Base-by-base conservation (phyloP, 2,797 vertebrate genomes). In the Sarcophilus harrisii region DNA sequence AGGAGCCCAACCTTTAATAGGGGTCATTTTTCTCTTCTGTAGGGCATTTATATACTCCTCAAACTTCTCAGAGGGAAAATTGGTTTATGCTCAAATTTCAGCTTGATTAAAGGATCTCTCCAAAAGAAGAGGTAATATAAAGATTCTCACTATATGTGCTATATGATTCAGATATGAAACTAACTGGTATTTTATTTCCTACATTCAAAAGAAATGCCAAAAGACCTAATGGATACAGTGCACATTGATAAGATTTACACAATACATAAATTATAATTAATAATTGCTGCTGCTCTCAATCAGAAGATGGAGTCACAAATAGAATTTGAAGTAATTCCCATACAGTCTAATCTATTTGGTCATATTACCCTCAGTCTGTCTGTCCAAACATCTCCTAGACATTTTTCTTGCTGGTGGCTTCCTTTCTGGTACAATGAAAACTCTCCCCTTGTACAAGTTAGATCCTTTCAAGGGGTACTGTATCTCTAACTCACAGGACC, bases 341-440 rank as follows among this genome's bases (percentile, higher is more conserved):
- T 6, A 59, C 6, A 10, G 0, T 30, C 38, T 24, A 24, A 81
- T 27, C 2, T 0, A 0, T 27, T 10, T 18, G 1, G 73, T 11
- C 21, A 45, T 45, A 45, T 81, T 45, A 45, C 21, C 38, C 38
- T 81, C 21, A 45, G n/a, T 81, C 38, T 45, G 21, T 4, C 73
- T 81, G 73, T 38, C 21, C 73, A 45, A 45, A 45, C 21, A 81
- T 21, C 21, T 45, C 18, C 73, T 45, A 81, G 21, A 38, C 1
- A 24, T 4, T 9, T 21, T 81, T 45, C 29, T 81, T 81, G 21
- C 21, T 81, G 73, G n/a, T 45, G 9, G 14, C 2, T 24, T 4
- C 73, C 45, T 81, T 38, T 52, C 52, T 52, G 52, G 52, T 38
- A 18, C 66, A 81, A 45, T 81, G 38, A 81, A 81, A 3, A 81